Conservation (phyloP, 64 coral and sea anemone species). For the Orbicella faveolata region DNA sequence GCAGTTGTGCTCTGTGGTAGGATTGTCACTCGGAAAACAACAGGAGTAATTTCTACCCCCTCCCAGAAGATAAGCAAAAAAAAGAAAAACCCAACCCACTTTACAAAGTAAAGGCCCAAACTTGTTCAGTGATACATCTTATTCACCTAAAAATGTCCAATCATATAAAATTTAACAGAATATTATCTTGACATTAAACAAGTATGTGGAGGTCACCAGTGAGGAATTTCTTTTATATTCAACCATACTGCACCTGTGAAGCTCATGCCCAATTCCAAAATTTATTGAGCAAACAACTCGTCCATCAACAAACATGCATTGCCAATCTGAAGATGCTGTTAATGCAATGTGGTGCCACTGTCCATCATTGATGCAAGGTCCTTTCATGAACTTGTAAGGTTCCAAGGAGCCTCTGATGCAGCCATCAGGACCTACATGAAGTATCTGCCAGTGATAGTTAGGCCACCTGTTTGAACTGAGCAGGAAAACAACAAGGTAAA, state of each 20-base stretch:
- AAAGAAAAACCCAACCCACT: too few relatives aligned
- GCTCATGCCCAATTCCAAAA: constrained; percentile 88
- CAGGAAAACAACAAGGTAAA: background rate
- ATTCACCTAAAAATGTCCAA: too few relatives aligned
- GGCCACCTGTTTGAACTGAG: constrained; percentile 70
- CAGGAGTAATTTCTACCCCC: too few relatives aligned
- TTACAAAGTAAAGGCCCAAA: too few relatives aligned
- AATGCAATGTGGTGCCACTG: constrained; percentile 86
- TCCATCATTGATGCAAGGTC: constrained; percentile 64
- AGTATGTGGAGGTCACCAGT: too few relatives aligned
- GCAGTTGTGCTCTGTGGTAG: too few relatives aligned
- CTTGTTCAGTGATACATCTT: too few relatives aligned
- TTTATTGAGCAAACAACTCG: constrained; percentile 48
- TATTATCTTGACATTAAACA: too few relatives aligned
- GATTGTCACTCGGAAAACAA: too few relatives aligned
- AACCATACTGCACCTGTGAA: constrained; percentile 50
- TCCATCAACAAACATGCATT: constrained; percentile 81
- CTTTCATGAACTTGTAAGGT: constrained; percentile 91
- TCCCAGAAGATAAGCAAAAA: too few relatives aligned
- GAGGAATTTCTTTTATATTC: too few relatives aligned
- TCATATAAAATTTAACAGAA: too few relatives aligned
- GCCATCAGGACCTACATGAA: constrained; percentile 87
- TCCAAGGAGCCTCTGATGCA: constrained; percentile 83
- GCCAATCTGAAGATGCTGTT: constrained; percentile 64
- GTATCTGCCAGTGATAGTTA: constrained; percentile 83